These are phyloP conservation scores for Macrosteles quadrilineatus DNA, from an alignment of 1,140 invertebrate species.

Conservation along the genomic window DNA sequence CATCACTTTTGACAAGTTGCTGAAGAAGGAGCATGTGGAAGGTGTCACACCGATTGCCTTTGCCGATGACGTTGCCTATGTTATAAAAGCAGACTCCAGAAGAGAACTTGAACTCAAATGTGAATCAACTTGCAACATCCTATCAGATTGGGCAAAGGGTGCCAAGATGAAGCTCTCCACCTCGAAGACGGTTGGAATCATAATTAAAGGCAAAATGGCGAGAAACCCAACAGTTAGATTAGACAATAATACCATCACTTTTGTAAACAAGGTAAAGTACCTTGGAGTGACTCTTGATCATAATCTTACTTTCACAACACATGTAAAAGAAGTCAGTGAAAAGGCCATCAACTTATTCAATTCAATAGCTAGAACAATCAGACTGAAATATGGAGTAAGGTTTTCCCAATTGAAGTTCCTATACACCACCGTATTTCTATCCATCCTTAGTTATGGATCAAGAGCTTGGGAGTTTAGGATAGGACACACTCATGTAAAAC, in stretches of 20 bases:
- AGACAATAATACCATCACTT: neutral
- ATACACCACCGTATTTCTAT: conserved; percentile 13
- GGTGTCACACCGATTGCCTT: neutral
- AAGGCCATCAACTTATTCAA: neutral
- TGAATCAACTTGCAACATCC: neutral
- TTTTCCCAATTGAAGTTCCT: neutral
- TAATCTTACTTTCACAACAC: neutral
- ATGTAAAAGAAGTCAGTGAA: neutral
- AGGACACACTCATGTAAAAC: neutral
- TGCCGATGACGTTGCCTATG: neutral
- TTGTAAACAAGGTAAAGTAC: neutral
- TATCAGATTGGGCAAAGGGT: neutral
- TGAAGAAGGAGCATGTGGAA: no score
- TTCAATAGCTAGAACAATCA: neutral
- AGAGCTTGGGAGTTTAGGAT: neutral
- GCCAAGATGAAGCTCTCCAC: neutral
- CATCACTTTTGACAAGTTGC: no score
- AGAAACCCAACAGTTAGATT: neutral
- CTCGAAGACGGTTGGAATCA: neutral
- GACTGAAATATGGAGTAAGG: neutral
- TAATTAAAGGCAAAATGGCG: neutral
- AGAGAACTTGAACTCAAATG: neutral
- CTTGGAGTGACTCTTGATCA: neutral
- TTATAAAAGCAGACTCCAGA: neutral
- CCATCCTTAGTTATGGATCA: neutral